These are phyloP conservation scores for Mycetomoellerius zeteki DNA, from an alignment of 1,140 invertebrate genomes.

Conservation along the genomic window DNA sequence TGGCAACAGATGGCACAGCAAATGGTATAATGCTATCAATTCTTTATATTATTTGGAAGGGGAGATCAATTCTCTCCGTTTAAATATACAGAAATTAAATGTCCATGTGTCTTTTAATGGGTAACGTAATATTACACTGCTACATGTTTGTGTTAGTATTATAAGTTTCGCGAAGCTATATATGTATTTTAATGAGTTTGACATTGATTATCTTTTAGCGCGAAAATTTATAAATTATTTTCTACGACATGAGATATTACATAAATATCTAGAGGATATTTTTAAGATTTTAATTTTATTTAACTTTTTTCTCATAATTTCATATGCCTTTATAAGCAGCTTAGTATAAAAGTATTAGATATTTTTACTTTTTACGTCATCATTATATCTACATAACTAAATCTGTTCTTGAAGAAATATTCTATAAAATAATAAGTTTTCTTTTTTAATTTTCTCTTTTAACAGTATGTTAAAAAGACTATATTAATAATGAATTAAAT, in stretches of 20 bases:
- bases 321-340: background rate
- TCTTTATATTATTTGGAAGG: conserved; percentile 23
- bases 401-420: conserved; percentile 3
- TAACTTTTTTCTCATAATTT: background rate
- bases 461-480: background rate
- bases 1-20: conserved; percentile 21
- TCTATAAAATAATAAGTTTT: background rate
- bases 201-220: background rate
- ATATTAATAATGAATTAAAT: background rate
- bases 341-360: background rate
- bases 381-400: background rate
- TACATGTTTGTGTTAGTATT: background rate
- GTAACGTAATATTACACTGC: conserved; percentile 1
- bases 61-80: background rate
- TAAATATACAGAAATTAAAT: conserved; percentile 22
- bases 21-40: background rate
- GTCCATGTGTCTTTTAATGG: background rate
- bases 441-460: background rate
- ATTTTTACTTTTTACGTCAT: background rate
- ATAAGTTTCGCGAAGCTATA: background rate
- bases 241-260: background rate
- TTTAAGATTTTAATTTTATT: conserved; percentile 16
- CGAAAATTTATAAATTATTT: background rate
- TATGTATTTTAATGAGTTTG: background rate
- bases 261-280: background rate